Conservation (phyloP, 2,797 vertebrate genomes). For the Anabas testudineus region DNA sequence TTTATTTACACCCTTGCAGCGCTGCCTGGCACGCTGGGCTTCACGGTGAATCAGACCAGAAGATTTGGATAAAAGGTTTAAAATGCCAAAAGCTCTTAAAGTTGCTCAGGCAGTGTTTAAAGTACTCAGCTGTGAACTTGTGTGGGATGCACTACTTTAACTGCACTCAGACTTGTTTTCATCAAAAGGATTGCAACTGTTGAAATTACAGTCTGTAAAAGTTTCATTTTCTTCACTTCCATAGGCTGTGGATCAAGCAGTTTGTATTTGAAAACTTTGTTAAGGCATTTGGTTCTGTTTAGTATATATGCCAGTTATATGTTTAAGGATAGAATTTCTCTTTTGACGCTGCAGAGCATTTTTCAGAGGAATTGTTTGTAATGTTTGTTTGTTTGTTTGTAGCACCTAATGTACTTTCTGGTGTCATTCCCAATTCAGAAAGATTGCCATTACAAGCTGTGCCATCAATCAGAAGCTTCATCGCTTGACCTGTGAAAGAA, state of each 20-base stretch:
- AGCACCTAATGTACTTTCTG: constrained; percentile 80
- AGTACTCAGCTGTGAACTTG: constrained; percentile 67
- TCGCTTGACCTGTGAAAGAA: constrained; percentile 88
- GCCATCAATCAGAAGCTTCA: constrained; percentile 89
- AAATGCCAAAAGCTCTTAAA: constrained; percentile 79
- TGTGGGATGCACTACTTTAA: constrained; percentile 72
- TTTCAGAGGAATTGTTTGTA: constrained; percentile 22
- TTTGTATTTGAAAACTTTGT: constrained; percentile 55
- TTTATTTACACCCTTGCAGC: constrained; percentile 89
- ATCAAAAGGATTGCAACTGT: constrained; percentile 73
- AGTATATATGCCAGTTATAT: constrained; percentile 4
- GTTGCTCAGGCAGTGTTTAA: constrained; percentile 69
- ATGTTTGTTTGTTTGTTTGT: constrained; percentile 10
- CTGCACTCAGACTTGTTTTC: constrained; percentile 64
- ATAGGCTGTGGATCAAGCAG: constrained; percentile 38
- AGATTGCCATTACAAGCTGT: constrained; percentile 87
- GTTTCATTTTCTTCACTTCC: constrained; percentile 52
- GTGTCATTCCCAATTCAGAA: constrained; percentile 81
- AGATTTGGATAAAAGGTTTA: constrained; percentile 80
- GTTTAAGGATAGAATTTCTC: constrained; percentile 15
- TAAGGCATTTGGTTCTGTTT: constrained; percentile 30
- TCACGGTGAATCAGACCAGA: constrained; percentile 81
- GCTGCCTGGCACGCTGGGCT: constrained; percentile 66
- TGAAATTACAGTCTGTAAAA: constrained; percentile 61
- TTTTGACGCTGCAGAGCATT: constrained; percentile 2